phyloP scores from a whole-genome alignment of 2,888 invertebrate genomes.

The Caenorhabditis zanzibari region DNA sequence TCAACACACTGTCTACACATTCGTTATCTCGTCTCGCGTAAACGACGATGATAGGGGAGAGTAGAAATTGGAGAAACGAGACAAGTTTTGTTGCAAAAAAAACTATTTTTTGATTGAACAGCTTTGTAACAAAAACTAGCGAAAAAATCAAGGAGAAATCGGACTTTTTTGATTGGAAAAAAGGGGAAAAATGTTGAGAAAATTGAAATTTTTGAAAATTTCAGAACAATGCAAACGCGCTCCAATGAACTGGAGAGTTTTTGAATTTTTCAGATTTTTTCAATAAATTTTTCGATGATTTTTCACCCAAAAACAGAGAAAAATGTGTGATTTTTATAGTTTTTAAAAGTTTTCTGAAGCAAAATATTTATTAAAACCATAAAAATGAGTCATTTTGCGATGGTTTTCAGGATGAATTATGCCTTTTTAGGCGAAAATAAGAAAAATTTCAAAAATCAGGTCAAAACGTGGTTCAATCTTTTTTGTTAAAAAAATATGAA shows the following conservation, averaged over 20 bases:
- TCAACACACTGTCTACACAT: not conserved
- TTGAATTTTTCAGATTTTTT: not conserved
- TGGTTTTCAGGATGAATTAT: no score
- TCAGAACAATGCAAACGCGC: slow-evolving; percentile 2
- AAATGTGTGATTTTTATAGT: not conserved
- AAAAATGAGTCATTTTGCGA: no score
- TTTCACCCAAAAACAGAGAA: not conserved
- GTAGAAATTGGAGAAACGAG: not conserved
- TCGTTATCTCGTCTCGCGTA: slow-evolving; percentile 11
- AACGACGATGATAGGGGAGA: slow-evolving; percentile 1
- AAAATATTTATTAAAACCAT: not conserved
- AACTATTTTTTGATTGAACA: slow-evolving; percentile 43
- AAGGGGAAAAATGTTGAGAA: not conserved
- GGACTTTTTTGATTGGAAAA: not conserved
- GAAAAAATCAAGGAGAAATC: not conserved
- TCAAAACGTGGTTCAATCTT: not conserved
- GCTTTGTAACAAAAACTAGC: slow-evolving; percentile 3
- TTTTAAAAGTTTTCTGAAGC: not conserved
- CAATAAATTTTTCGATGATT: not conserved
- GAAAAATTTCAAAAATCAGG: not conserved
- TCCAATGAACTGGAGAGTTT: not conserved
- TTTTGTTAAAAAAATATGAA: no score
- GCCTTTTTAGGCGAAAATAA: no score
- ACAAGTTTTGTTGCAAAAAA: slow-evolving; percentile 36
- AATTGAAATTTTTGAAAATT: slow-evolving; percentile 3